These are phyloP conservation scores for Gobiocypris rarus DNA, from an alignment of 2,113 vertebrate genomes.

Conservation along the genomic window DNA sequence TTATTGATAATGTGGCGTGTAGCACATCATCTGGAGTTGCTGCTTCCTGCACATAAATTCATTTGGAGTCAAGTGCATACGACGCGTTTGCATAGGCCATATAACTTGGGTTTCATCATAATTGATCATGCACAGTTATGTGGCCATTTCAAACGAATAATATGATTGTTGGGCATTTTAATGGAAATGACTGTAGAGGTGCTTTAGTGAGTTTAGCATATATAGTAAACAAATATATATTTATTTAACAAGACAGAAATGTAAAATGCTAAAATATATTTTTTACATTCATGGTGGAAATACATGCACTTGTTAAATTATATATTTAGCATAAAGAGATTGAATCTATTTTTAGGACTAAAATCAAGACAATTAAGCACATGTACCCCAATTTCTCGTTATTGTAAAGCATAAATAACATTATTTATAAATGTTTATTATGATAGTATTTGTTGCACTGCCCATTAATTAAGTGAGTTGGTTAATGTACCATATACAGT, in stretches of 20 bases:
- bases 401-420: no score
- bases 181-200: not conserved
- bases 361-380: not conserved
- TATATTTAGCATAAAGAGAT: not conserved
- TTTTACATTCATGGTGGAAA: not conserved
- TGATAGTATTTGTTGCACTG: no score
- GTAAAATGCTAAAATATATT: not conserved
- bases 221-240: no score
- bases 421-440: no score
- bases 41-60: constrained; percentile 1
- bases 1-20: constrained; percentile 38
- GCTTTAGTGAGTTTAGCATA: not conserved
- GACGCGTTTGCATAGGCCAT: no score
- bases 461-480: no score
- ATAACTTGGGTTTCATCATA: no score
- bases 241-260: not conserved
- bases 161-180: not conserved
- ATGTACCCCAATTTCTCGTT: not conserved
- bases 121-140: not conserved
- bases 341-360: not conserved
- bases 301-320: not conserved
- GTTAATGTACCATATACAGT: no score
- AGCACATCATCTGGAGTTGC: constrained; percentile 14
- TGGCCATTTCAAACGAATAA: not conserved
- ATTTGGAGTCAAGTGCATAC: not conserved